Evolutionary conservation across 2,113 vertebrate genomes (phyloP).

Genomic region (Ptilonorhynchus violaceus): DNA sequence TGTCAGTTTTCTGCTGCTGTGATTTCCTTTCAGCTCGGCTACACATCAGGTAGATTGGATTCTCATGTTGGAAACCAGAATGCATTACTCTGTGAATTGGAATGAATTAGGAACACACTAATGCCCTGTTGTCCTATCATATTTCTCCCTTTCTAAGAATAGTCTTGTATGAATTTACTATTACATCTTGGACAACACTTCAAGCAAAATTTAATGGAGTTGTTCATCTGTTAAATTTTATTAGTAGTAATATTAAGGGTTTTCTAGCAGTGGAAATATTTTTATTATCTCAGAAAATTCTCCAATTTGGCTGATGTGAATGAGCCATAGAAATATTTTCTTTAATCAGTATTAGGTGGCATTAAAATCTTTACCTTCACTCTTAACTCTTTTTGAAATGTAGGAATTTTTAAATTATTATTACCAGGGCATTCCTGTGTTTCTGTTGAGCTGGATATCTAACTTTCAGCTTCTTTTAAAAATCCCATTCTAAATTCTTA

Average conservation of each 20-base stretch:
- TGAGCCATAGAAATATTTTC: neutral
- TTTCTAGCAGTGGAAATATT: constrained; percentile 4
- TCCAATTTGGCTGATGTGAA: neutral
- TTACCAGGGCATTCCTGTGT: neutral
- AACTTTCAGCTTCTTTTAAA: neutral
- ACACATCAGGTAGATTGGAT: constrained; percentile 72
- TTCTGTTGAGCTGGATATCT: neutral
- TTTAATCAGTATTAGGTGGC: neutral
- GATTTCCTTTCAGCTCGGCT: constrained; percentile 71
- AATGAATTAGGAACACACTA: constrained; percentile 67
- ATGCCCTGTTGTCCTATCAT: constrained; percentile 50
- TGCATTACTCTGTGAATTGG: constrained; percentile 70
- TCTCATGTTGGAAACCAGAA: constrained; percentile 63
- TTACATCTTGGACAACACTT: constrained; percentile 43
- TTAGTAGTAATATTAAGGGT: constrained; percentile 31
- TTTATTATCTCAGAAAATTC: constrained; percentile 22
- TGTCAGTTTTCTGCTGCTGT: constrained; percentile 69
- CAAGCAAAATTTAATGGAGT: constrained; percentile 47
- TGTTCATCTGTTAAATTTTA: constrained; percentile 69
- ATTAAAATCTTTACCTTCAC: neutral
- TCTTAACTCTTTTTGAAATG: neutral
- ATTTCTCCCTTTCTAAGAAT: constrained; percentile 59
- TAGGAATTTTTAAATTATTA: neutral
- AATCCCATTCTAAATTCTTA: neutral
- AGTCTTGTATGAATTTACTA: constrained; percentile 43